Evolutionary conservation across 2,113 vertebrate genomes (phyloP).

Genomic region (Anoura caudifer): DNA sequence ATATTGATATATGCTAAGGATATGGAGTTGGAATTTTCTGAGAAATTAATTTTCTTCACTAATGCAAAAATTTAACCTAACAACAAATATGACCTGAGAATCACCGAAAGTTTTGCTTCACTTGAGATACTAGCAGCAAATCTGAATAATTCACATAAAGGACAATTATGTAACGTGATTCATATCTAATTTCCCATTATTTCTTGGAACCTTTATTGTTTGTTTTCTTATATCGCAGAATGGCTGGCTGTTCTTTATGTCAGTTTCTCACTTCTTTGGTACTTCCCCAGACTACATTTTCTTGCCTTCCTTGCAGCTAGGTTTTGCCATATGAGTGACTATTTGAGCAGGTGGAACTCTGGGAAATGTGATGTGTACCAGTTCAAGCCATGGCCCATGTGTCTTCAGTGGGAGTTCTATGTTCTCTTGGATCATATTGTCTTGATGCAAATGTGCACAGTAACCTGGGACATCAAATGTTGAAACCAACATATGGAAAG

Average conservation of each 20-base stretch:
- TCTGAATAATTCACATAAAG: neutral
- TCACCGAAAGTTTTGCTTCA: neutral
- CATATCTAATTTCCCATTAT: neutral
- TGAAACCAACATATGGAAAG: neutral
- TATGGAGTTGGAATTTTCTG: neutral
- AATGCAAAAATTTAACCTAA: neutral
- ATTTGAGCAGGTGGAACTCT: neutral
- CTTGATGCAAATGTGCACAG: neutral
- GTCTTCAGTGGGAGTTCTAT: neutral
- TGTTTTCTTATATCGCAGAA: neutral
- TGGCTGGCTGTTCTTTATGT: neutral
- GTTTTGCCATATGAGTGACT: neutral
- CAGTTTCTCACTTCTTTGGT: neutral
- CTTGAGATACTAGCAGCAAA: neutral
- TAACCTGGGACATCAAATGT: neutral
- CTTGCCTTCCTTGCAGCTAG: neutral
- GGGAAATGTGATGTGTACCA: neutral
- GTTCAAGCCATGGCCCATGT: neutral
- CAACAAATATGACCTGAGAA: neutral
- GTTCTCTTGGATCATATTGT: neutral
- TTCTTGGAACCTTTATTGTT: neutral
- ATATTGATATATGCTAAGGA: neutral
- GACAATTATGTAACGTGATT: neutral
- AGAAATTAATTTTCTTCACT: neutral
- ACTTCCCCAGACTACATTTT: neutral